Base-by-base conservation (phyloP, 2,113 vertebrate genomes). In the Anguilla rostrata region DNA sequence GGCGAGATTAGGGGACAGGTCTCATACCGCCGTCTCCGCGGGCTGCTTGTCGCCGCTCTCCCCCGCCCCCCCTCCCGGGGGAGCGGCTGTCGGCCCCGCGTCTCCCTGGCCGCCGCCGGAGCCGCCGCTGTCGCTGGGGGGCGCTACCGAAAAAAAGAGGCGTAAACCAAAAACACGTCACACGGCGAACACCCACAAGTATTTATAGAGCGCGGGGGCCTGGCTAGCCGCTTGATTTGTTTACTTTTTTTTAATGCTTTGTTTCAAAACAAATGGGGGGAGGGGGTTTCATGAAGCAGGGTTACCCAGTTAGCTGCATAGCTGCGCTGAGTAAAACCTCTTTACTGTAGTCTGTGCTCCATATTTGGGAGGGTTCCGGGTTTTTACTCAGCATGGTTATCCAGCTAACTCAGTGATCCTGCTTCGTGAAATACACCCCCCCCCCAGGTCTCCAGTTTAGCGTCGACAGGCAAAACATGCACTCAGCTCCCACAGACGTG, bases 21-120 rank as follows among this genome's bases (percentile, higher is more conserved):
- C 34, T 89, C 88, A 87, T 93, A 94, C 93, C 93, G 60, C 84
- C 39, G 91, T 89, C 88, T 93, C 89, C 60, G 88, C 88, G 79
- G 90, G 90, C 92, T 90, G 88, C 87, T 87, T 89, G 89, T 89
- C 16, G 46, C n/a, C 6, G 66, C 84, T n/a, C 75, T 90, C 89
- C 18, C 95, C 91, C 66, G 91, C 88, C 53, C 81, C 7, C 29
- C 85, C 16, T 53, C 86, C 0, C 83, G 86, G 81, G 39, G 26
- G 34, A 40, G 82, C 78, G 43, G 83, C 89, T 71, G 11, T 40
- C 89, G 75, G 84, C 63, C 91, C 94, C n/a, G 0, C 87, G 12
- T 85, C 83, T 85, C 91, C 95, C 87, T 91, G 91, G 85, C 85
- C 82, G 22, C 82, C 75, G 34, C 0, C 18, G 34, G 5, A 1